Evolutionary conservation across 1,140 invertebrate species (phyloP).

Genomic region (Ips typographus): DNA sequence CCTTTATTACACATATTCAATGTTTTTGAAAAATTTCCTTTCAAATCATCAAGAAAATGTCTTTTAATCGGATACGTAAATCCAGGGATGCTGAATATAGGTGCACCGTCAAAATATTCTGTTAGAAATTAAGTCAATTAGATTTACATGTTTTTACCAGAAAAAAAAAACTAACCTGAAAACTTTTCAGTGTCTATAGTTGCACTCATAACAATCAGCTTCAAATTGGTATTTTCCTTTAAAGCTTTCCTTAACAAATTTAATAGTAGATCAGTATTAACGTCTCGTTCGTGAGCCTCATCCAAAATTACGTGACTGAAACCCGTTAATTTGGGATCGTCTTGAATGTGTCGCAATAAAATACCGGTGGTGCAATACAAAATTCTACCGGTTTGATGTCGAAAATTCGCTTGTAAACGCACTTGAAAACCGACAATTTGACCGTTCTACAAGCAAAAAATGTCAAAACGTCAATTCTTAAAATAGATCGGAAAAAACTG

Average conservation of each 20-base stretch:
- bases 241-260: slow-evolving; percentile 58
- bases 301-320: slow-evolving; percentile 74
- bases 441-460: slow-evolving; percentile 62
- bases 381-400: slow-evolving; percentile 59
- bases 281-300: slow-evolving; percentile 74
- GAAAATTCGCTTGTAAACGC: slow-evolving; percentile 47
- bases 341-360: slow-evolving; percentile 58
- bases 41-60: slow-evolving; percentile 56
- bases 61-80: slow-evolving; percentile 60
- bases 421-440: slow-evolving; percentile 74
- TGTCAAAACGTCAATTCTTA: background rate
- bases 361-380: slow-evolving; percentile 71
- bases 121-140: slow-evolving; percentile 39
- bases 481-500: background rate
- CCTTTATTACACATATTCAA: slow-evolving; percentile 39
- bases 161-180: slow-evolving; percentile 4
- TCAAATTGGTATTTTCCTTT: slow-evolving; percentile 53
- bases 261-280: slow-evolving; percentile 66
- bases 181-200: slow-evolving; percentile 66
- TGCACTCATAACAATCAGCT: slow-evolving; percentile 71
- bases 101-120: slow-evolving; percentile 59
- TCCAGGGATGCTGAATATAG: slow-evolving; percentile 49
- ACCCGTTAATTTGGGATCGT: slow-evolving; percentile 53
- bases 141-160: background rate
- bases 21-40: slow-evolving; percentile 40